A percentile compares a stretch with the other conserved stretches of the same genome.
These are phyloP conservation scores for Blastobasis adustella DNA, from an alignment of 2,888 invertebrate genomes.

Conservation along the genomic window DNA sequence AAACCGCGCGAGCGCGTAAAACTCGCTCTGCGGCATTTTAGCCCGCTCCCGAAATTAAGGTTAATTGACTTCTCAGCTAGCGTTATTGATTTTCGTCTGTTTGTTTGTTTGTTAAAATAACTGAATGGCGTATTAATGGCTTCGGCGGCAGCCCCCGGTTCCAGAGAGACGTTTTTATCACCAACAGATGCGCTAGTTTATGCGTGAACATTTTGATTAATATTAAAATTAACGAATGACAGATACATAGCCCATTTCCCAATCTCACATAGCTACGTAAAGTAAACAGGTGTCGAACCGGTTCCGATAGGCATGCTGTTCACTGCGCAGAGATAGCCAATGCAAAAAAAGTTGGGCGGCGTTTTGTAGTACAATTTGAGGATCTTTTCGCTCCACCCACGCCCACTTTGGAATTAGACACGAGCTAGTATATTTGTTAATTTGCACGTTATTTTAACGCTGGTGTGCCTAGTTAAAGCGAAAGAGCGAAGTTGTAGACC, in stretches of 20 bases:
- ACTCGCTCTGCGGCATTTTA: constrained; percentile 33
- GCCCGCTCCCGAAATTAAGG: constrained; percentile 39
- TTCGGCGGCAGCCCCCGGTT: constrained; percentile 20
- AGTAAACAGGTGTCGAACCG: constrained; percentile 5
- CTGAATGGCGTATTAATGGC: constrained; percentile 23
- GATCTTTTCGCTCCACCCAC: background rate
- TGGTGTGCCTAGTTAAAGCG: background rate
- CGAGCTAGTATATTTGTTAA: background rate
- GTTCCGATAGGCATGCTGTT: background rate
- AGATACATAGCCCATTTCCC: constrained; percentile 3
- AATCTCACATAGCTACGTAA: constrained; percentile 2
- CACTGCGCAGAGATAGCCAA: background rate
- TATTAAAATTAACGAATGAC: background rate
- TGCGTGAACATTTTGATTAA: background rate
- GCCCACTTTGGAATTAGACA: background rate
- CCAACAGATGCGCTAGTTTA: background rate
- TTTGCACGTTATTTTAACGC: background rate
- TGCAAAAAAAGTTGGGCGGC: background rate
- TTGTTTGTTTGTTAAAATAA: constrained; percentile 35
- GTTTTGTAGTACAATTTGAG: background rate
- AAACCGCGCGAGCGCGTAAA: background rate
- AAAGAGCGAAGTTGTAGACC: too few species aligned
- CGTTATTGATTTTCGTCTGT: constrained; percentile 40
- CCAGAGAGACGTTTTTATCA: background rate
- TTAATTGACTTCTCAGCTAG: constrained; percentile 45